Base-by-base conservation (phyloP, 2,797 vertebrate genomes). In the Lagocephalus sceleratus region DNA sequence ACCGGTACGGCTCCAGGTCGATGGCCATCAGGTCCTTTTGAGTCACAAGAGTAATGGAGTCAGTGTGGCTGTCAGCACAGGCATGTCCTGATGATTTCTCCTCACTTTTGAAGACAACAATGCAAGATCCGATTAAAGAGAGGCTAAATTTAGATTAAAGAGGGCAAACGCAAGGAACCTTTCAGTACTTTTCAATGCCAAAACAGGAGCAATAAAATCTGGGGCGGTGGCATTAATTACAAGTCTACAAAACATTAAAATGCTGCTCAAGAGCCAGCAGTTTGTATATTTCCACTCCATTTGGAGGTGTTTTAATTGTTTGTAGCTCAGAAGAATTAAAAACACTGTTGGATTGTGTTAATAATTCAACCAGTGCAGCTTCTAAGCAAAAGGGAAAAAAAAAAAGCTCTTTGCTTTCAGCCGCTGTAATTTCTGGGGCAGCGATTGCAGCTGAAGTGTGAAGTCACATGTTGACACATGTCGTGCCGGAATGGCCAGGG, bases 1-100 rank as follows among this genome's bases (percentile, higher is more conserved):
- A 99, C 71, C 95, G 96, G 20, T 99, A 99, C 9, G 96, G 96
- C 76, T 99, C 97, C 80, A 99, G 90, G 87, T 99, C 94, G 65
- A 99, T 92, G 20, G 96, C 96, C 81, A 98, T 97, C 76, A 99
- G 92, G 87, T 99, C 97, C 97, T 98, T 75, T 54, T 75, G 22
- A 51, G 75, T 79, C 66, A 84, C 17, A 68, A 35, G 61, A 32
- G 44, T 40, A 82, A 66, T 47, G 5, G 61, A 76, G 70, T 71
- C 20, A 54, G 67, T 76, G 58, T 74, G 32, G 54, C 22, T 68
- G 49, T 25, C 58, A 63, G 20, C 64, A 60, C 41, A 54, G 46
- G 72, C 58, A 47, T 25, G 54, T 71, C 35, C 47, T 50, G 51
- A 52, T 62, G 54, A 25, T 74, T 79, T 80, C 71, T 78, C 50